phyloP scores from a whole-genome alignment of 2,888 invertebrate genomes.

The Sesia bembeciformis region DNA sequence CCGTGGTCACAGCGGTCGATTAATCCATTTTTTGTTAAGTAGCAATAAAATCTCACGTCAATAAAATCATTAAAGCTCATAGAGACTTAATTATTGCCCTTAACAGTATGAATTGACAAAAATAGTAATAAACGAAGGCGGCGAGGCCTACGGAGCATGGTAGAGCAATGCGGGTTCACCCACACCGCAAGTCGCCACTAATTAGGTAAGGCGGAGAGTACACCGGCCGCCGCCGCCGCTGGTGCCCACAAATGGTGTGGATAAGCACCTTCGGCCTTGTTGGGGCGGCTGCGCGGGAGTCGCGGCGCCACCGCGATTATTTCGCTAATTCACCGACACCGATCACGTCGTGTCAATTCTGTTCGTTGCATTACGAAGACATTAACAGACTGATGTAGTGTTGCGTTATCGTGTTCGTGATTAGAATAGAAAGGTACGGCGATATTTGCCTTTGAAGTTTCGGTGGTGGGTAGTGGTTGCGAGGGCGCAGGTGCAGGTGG shows the following conservation, averaged over 20 bases:
- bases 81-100: conserved; percentile 12
- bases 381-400: too few relatives aligned
- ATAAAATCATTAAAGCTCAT: conserved; percentile 26
- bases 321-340: conserved; percentile 31
- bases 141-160: conserved; percentile 27
- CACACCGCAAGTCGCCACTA: conserved; percentile 53
- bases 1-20: too few relatives aligned
- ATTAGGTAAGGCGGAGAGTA: conserved; percentile 48
- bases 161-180: conserved; percentile 53
- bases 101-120: conserved; percentile 19
- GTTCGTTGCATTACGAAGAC: too few relatives aligned
- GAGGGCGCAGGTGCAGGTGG: conserved; percentile 45
- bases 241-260: conserved; percentile 57
- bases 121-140: conserved; percentile 49
- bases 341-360: conserved; percentile 3
- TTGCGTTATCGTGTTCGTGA: not conserved
- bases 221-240: conserved; percentile 25
- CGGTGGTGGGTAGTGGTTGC: conserved; percentile 15
- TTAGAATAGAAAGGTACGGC: not conserved
- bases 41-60: conserved; percentile 5
- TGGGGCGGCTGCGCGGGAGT: conserved; percentile 52
- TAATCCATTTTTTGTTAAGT: too few relatives aligned
- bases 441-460: not conserved
- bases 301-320: conserved; percentile 44
- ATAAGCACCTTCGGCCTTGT: conserved; percentile 49